Base-by-base conservation (phyloP, 2,888 invertebrate genomes). In the Merodon equestris region DNA sequence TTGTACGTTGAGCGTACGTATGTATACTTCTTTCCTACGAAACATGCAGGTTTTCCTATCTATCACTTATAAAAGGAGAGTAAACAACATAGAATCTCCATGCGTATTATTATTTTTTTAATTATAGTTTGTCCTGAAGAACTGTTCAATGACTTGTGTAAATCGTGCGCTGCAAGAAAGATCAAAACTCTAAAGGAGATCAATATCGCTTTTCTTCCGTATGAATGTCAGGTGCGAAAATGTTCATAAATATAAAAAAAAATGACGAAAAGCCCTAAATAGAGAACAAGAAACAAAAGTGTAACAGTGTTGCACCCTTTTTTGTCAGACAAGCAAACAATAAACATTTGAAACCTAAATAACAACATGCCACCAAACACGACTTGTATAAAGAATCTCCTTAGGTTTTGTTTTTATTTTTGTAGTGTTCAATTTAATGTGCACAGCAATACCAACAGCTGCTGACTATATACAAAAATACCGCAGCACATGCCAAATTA, bases 131-230 rank as follows among this genome's bases (percentile, higher is more conserved):
- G 97, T 90, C 97, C 97, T 84, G 97, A 98, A 92, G 97, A 97
- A 91, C 92, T 97, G 88, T 98, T 98, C 93, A 97, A 97, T 92
- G 96, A 97, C 91, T 91, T 98, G 89, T 97, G 97, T 93, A 97
- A 97, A 91, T 97, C 97, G 86, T 93, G 95, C 86, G 96, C 96
- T 84, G 96, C 96, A 88, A 94, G 95, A 91, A 96, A 96, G 92
- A 96, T 98, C 90, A 97, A 97, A 93, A 97, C 97, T 82, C 92
- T 98, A 89, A 98, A 97, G 93, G 98, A 98, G 91, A 97, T 98
- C 92, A 98, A 98, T 93, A 97, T 98, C 90, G 98, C 98, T 88
- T 98, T 98, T 92, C 93, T 98, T 88, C 98, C 98, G 82, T 98
- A 98, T 90, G 98, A 98, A 90, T 93, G 96, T 87, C 98, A 98